These are phyloP conservation scores for Idaea dimidiata DNA, from an alignment of 2,888 invertebrate genomes.

Conservation along the genomic window DNA sequence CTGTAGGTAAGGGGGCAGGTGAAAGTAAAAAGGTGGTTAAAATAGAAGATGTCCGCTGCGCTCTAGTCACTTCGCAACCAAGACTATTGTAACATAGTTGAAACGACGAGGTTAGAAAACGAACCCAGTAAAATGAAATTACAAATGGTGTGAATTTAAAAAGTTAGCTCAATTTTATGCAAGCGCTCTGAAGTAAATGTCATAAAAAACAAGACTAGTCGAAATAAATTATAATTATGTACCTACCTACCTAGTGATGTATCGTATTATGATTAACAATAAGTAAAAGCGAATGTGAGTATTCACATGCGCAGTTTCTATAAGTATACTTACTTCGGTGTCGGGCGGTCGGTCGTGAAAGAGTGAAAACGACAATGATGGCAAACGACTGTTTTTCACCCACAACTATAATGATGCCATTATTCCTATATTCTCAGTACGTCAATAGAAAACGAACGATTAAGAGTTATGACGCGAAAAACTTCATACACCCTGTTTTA, in stretches of 20 bases:
- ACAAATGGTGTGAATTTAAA: no score
- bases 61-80: no score
- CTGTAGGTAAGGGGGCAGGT: no score
- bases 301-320: constrained; percentile 39
- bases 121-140: no score
- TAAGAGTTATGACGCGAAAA: constrained; percentile 43
- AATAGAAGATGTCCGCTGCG: no score
- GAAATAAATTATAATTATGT: no score
- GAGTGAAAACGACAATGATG: constrained; percentile 53
- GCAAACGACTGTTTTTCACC: constrained; percentile 46
- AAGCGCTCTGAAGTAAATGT: no score
- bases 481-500: constrained; percentile 31
- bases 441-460: constrained; percentile 68
- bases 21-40: no score
- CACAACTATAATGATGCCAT: constrained; percentile 52
- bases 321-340: constrained; percentile 16
- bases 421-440: constrained; percentile 65
- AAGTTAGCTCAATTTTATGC: no score
- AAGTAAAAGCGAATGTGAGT: constrained; percentile 46
- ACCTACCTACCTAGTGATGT: constrained; percentile 4
- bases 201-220: no score
- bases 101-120: no score
- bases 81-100: no score
- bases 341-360: constrained; percentile 37
- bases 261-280: constrained; percentile 10